A percentile compares a stretch with the other conserved stretches of the same genome.
phyloP scores from a whole-genome alignment of 2,113 vertebrate species.

The Nanorana parkeri region DNA sequence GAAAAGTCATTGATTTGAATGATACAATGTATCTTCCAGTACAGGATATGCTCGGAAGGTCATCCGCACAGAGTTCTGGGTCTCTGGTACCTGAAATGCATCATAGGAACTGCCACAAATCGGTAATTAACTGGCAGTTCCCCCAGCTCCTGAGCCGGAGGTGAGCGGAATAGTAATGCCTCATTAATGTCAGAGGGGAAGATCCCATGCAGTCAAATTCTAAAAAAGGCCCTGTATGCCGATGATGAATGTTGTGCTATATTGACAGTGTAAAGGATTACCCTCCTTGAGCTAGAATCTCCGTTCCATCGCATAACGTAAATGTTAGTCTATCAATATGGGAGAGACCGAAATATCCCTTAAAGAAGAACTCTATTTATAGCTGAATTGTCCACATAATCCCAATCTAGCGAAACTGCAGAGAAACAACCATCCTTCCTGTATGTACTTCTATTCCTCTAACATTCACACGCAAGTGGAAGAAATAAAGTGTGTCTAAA shows the following conservation, averaged over 20 bases:
- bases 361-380: conserved; percentile 1
- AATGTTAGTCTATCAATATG: conserved; percentile 57
- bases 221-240: conserved; percentile 53
- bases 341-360: conserved; percentile 50
- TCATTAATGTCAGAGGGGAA: conserved; percentile 55
- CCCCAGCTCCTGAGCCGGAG: conserved; percentile 48
- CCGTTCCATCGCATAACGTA: conserved; percentile 41
- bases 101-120: conserved; percentile 55
- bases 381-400: no score
- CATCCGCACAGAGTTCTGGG: conserved; percentile 40
- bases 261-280: conserved; percentile 56
- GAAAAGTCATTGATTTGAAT: conserved; percentile 11
- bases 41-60: conserved; percentile 32
- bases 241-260: conserved; percentile 55
- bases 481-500: no score
- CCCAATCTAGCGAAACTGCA: no score
- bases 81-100: conserved; percentile 54
- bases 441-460: no score
- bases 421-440: no score
- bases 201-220: conserved; percentile 52
- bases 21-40: conserved; percentile 35
- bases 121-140: conserved; percentile 56
- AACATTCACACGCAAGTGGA: no score
- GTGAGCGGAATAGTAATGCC: conserved; percentile 54
- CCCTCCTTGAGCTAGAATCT: conserved; percentile 50